Evolutionary conservation across 2,888 invertebrate species (phyloP).

Genomic region (Vanessa cardui): DNA sequence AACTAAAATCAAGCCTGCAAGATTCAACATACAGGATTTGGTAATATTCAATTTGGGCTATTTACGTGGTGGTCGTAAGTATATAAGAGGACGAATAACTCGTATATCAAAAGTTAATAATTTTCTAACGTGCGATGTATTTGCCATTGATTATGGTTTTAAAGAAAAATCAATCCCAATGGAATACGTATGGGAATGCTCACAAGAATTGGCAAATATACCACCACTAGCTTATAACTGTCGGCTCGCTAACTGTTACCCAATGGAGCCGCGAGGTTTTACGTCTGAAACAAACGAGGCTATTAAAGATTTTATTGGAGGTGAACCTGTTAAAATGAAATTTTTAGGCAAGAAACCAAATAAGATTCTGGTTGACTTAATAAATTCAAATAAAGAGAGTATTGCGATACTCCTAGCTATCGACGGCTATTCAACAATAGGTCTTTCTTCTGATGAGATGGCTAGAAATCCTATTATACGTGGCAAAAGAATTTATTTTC

Average conservation of each 20-base stretch:
- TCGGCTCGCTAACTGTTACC: conserved; percentile 47
- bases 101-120: conserved; percentile 30
- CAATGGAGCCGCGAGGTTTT: conserved; percentile 38
- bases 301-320: conserved; percentile 47
- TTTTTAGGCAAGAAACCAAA: conserved; percentile 40
- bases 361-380: conserved; percentile 43
- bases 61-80: conserved; percentile 8
- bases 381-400: conserved; percentile 48
- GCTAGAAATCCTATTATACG: conserved; percentile 25
- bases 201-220: conserved; percentile 27
- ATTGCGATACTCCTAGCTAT: conserved; percentile 49
- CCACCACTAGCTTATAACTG: conserved; percentile 46
- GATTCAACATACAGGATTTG: conserved; percentile 16
- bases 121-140: conserved; percentile 41
- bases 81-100: conserved; percentile 35
- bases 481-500: conserved; percentile 37
- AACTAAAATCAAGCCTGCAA: conserved; percentile 13
- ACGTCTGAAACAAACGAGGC: conserved; percentile 40
- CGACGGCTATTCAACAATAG: conserved; percentile 42
- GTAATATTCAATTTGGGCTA: conserved; percentile 22
- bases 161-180: conserved; percentile 43
- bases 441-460: conserved; percentile 33
- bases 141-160: conserved; percentile 49
- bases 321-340: conserved; percentile 45
- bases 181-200: conserved; percentile 34